Evolutionary conservation across 2,888 invertebrate genomes (phyloP).

Genomic region (Seira sanloemensis): DNA sequence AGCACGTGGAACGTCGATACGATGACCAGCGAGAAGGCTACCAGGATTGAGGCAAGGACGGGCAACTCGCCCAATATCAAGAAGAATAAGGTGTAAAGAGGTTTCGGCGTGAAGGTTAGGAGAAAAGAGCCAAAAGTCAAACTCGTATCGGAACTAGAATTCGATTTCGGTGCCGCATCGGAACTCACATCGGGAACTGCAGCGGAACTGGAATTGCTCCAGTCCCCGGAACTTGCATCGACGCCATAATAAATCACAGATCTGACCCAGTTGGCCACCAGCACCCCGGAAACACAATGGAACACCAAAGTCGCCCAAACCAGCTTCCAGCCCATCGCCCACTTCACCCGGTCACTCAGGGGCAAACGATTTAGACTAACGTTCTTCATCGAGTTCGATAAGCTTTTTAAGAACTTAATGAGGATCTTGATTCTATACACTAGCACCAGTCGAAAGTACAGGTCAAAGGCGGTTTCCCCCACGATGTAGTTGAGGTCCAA

Average conservation of each 20-base stretch:
- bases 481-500: constrained; percentile 47
- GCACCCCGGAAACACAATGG: constrained; percentile 38
- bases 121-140: constrained; percentile 26
- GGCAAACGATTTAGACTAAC: constrained; percentile 34
- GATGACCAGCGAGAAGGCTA: constrained; percentile 50
- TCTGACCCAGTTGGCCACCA: constrained; percentile 47
- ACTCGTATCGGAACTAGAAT: too few relatives aligned
- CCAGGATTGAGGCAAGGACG: constrained; percentile 38
- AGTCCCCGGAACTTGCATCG: too few relatives aligned
- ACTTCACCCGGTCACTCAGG: constrained; percentile 39
- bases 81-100: constrained; percentile 42
- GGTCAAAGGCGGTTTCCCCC: constrained; percentile 56
- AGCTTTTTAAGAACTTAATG: constrained; percentile 52
- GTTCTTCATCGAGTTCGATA: constrained; percentile 56
- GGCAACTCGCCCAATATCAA: constrained; percentile 55
- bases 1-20: constrained; percentile 56
- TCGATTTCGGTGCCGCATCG: background rate
- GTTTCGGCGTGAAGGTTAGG: constrained; percentile 32
- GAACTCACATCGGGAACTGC: background rate
- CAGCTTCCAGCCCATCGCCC: constrained; percentile 46
- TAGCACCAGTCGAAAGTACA: constrained; percentile 50
- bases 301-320: constrained; percentile 17
- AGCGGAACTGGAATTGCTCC: too few relatives aligned
- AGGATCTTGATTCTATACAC: constrained; percentile 54
- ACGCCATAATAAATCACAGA: too few relatives aligned